Base-by-base conservation (phyloP, 1,140 invertebrate species). In the Sycobia sp. region DNA sequence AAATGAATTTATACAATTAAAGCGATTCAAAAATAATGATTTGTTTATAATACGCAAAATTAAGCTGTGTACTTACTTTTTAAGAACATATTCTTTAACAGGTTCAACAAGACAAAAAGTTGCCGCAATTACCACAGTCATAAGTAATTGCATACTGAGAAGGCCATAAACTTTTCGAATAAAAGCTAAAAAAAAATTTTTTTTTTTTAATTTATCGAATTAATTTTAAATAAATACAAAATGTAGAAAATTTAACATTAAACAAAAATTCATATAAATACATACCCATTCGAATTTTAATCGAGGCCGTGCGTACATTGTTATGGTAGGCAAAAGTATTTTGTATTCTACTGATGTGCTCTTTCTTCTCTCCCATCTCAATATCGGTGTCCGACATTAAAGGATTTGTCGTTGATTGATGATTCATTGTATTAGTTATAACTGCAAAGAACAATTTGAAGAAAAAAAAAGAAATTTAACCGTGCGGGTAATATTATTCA, bases 111-210 rank as follows among this genome's bases (percentile, higher is more conserved):
- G 83, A 75, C 88, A 84, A 67, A 86, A 88, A n/a, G 88, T 76
- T 3, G 82, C 83, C 34, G 86, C 86, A 44, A 92, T 84, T 9
- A 89, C 71, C 3, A 88, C 83, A 10, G 91, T 93, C 7, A 90
- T 78, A 25, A 91, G 75, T 25, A 94, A 82, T 76, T 94, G 92
- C 18, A 89, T 81, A 22, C 85, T 86, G 14, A 94, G 78, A 18
- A 94, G 84, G 2, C 90, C 88, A 81, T 93, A 94, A 4, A 94
- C 92, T 76, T 94, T 94, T n/a, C 91, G 84, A 46, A 94, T 83
- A 72, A 94, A 94, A 2, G 80, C 82, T 83, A 61, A 10, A 73
- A 71, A 60, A 61, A 51, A 60, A 38, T 11, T n/a, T n/a, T 29
- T n/a, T 23, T 4, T 56, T 50, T 13, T 25, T n/a, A n/a, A n/a